phyloP scores from a whole-genome alignment of 2,888 invertebrate genomes.

The Pammene fasciana region DNA sequence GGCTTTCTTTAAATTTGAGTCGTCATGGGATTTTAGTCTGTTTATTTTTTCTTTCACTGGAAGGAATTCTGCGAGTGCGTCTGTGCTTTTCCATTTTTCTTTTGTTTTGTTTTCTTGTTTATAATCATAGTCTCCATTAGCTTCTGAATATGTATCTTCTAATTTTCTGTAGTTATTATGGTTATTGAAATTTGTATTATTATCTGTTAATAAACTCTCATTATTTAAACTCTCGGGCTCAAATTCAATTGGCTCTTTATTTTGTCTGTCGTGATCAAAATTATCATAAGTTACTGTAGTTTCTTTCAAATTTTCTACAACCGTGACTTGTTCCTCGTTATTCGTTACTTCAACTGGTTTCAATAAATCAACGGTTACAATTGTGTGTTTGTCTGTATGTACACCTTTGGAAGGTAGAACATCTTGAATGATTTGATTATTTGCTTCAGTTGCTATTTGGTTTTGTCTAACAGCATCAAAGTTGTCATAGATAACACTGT shows the following conservation, averaged over 20 bases:
- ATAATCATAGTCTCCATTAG: not conserved
- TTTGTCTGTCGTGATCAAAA: conserved; percentile 10
- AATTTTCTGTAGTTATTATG: not conserved
- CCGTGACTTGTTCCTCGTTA: conserved; percentile 18
- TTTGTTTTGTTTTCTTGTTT: conserved; percentile 1
- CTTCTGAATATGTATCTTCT: not conserved
- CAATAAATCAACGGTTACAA: conserved; percentile 15
- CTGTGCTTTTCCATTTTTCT: conserved; percentile 21
- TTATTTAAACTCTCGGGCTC: not conserved
- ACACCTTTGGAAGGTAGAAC: conserved; percentile 47
- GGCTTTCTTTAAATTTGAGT: conserved; percentile 47
- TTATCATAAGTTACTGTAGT: conserved; percentile 21
- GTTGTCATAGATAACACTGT: conserved; percentile 21
- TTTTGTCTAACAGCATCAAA: conserved; percentile 12
- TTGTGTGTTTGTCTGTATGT: conserved; percentile 10
- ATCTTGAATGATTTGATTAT: not conserved
- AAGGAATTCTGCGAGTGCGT: conserved; percentile 19
- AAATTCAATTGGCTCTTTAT: conserved; percentile 15
- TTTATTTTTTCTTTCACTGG: conserved; percentile 41
- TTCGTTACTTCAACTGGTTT: conserved; percentile 27
- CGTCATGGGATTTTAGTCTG: conserved; percentile 40
- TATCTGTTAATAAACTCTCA: not conserved
- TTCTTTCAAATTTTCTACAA: conserved; percentile 31
- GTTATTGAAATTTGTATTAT: not conserved
- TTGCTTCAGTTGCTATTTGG: not conserved